Evolutionary conservation across 1,140 invertebrate genomes (phyloP).

Genomic region (Babylonia areolata): DNA sequence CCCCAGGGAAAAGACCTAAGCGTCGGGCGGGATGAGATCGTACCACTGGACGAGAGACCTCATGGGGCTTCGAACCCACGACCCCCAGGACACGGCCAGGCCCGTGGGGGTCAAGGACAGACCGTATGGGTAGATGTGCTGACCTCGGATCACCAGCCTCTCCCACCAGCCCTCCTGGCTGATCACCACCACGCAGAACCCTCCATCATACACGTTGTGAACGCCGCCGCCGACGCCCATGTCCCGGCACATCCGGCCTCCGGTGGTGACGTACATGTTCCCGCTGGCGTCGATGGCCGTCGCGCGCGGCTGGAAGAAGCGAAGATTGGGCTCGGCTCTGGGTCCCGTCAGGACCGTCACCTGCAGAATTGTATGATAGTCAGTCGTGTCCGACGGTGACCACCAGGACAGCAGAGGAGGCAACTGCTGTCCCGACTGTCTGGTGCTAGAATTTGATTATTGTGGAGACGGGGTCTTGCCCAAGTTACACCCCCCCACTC

Average conservation of each 20-base stretch:
- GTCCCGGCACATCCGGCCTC: neutral
- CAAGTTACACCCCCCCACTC: too few relatives aligned
- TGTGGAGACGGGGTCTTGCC: too few relatives aligned
- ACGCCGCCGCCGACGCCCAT: too few relatives aligned
- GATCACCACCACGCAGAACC: slow-evolving; percentile 17
- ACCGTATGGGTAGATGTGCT: neutral
- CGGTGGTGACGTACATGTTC: slow-evolving; percentile 23
- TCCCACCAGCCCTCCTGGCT: neutral
- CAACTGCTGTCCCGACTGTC: too few relatives aligned
- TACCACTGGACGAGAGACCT: neutral
- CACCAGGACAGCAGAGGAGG: too few relatives aligned
- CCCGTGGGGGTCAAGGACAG: neutral
- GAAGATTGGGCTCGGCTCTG: neutral
- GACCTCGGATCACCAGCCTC: neutral
- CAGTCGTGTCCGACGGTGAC: too few relatives aligned
- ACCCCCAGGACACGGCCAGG: neutral
- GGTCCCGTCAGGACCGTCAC: neutral
- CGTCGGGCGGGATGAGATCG: neutral
- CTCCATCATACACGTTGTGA: neutral
- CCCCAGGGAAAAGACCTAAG: too few relatives aligned
- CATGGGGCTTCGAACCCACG: neutral
- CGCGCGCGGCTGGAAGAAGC: neutral
- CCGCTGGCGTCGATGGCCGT: neutral
- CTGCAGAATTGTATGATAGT: too few relatives aligned
- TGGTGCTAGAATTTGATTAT: too few relatives aligned